These are phyloP conservation scores for Catocala sponsa DNA, from an alignment of 2,888 invertebrate species.

Conservation along the genomic window DNA sequence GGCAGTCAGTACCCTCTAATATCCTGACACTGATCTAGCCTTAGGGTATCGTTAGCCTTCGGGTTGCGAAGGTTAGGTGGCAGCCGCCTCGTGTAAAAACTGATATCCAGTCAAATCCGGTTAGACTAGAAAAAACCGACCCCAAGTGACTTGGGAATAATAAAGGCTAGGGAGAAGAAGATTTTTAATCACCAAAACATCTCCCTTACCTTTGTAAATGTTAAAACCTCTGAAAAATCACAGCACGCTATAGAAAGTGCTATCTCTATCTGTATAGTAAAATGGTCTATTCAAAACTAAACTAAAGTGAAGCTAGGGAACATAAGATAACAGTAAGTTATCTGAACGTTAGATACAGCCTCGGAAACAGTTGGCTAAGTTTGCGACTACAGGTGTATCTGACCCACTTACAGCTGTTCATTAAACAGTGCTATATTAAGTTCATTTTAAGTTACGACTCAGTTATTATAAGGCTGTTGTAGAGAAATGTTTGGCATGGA, in stretches of 20 bases:
- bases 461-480: constrained; percentile 11
- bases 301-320: neutral
- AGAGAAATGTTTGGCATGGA: neutral
- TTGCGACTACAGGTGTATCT: constrained; percentile 16
- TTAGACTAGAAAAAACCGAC: too few relatives aligned
- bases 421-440: constrained; percentile 25
- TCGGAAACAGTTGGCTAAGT: constrained; percentile 10
- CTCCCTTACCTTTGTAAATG: too few relatives aligned
- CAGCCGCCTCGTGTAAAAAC: too few relatives aligned
- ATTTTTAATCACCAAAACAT: too few relatives aligned
- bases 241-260: too few relatives aligned
- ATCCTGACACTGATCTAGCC: too few relatives aligned
- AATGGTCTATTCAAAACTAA: neutral
- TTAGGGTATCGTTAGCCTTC: too few relatives aligned
- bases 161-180: too few relatives aligned
- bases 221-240: neutral
- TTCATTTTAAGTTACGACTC: constrained; percentile 36
- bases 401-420: constrained; percentile 15
- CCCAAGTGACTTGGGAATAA: too few relatives aligned
- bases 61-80: too few relatives aligned
- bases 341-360: neutral
- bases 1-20: too few relatives aligned
- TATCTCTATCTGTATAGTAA: neutral
- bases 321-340: neutral
- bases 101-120: too few relatives aligned